These are phyloP conservation scores for Dasyurus viverrinus DNA, from an alignment of 2,113 vertebrate genomes.

Conservation along the genomic window DNA sequence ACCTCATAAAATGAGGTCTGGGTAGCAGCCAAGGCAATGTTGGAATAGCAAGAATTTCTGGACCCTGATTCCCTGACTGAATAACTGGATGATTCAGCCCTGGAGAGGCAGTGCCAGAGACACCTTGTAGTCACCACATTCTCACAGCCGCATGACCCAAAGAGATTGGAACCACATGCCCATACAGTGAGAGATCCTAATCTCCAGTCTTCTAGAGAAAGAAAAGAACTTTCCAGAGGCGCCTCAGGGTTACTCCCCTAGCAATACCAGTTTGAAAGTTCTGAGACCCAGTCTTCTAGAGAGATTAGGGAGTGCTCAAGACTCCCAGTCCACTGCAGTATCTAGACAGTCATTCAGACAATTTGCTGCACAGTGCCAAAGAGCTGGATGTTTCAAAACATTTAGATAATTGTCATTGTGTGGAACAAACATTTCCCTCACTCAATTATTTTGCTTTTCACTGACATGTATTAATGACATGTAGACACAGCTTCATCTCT, in stretches of 20 bases:
- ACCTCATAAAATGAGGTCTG: neutral
- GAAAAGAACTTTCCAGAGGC: neutral
- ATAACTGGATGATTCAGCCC: neutral
- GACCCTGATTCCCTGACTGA: neutral
- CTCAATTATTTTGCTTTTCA: neutral
- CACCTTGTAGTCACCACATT: neutral
- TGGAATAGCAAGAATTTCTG: neutral
- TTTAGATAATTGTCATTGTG: neutral
- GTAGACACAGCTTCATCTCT: neutral
- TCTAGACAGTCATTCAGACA: neutral
- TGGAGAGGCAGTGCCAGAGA: neutral
- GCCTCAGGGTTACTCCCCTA: neutral
- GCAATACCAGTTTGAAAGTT: neutral
- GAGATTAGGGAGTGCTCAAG: neutral
- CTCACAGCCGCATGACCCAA: neutral
- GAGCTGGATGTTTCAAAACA: neutral
- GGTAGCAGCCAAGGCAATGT: neutral
- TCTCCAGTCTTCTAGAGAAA: neutral
- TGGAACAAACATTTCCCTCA: neutral
- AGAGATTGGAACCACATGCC: neutral
- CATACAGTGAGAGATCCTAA: neutral
- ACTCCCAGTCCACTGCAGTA: neutral
- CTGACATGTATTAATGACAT: slow-evolving; percentile 2
- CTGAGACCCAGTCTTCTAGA: neutral
- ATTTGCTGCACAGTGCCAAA: neutral